Percentiles rank a stretch among this genome's conserved stretches.
Conservation (phyloP, 2,797 vertebrate genomes). For the Crax fasciolata region DNA sequence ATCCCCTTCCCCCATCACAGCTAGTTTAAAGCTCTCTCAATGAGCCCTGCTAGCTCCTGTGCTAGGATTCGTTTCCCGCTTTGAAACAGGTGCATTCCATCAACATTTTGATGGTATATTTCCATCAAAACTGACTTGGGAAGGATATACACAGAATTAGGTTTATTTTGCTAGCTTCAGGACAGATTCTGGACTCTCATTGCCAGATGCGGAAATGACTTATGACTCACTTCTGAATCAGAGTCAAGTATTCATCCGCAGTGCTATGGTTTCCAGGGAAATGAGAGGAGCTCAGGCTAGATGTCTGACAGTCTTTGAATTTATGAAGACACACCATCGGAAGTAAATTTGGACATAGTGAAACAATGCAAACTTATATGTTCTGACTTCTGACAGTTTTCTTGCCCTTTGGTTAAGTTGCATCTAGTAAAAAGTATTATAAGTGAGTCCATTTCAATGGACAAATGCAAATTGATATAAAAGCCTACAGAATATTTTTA, state of each 20-base stretch:
- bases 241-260: background rate
- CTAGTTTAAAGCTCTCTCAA: no score
- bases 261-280: background rate
- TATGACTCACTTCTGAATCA: slow-evolving; percentile 18
- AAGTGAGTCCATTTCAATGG: background rate
- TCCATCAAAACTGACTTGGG: background rate
- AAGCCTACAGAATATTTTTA: background rate
- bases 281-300: background rate
- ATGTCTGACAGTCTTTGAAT: background rate
- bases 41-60: no score
- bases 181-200: background rate
- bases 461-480: background rate
- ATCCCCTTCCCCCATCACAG: no score
- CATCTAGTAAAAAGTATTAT: background rate
- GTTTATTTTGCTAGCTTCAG: background rate
- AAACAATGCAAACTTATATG: background rate
- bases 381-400: background rate
- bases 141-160: background rate
- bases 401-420: background rate
- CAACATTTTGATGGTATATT: no score
- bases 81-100: no score
- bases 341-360: background rate
- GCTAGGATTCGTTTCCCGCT: no score
- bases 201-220: background rate
- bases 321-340: background rate